These are phyloP conservation scores for Acheta domesticus DNA, from an alignment of 2,888 invertebrate species.

Conservation along the genomic window DNA sequence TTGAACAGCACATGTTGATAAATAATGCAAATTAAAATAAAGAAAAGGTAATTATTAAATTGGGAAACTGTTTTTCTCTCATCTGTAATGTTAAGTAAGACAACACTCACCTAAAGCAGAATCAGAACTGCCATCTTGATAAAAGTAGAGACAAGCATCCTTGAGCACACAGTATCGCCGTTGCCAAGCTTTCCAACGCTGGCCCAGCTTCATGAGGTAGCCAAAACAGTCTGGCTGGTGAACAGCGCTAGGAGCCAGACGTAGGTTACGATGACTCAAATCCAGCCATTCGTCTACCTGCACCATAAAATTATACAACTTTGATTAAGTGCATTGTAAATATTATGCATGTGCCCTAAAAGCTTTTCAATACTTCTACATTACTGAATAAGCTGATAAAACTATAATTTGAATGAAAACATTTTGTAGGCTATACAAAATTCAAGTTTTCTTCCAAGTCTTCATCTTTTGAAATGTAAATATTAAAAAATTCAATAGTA, in stretches of 20 bases:
- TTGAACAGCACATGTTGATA: too few relatives aligned
- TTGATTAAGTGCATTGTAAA: neutral
- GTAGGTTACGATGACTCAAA: slow-evolving; percentile 60
- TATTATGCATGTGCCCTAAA: neutral
- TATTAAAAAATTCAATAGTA: too few relatives aligned
- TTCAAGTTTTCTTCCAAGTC: too few relatives aligned
- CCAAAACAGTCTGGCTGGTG: slow-evolving; percentile 87
- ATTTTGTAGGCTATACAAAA: too few relatives aligned
- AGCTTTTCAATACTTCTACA: neutral
- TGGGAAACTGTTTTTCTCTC: too few relatives aligned
- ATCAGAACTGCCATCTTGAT: slow-evolving; percentile 81
- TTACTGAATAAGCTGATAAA: neutral
- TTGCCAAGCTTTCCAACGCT: slow-evolving; percentile 81
- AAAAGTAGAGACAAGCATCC: slow-evolving; percentile 92
- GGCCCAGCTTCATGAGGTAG: slow-evolving; percentile 82
- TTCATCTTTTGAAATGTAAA: too few relatives aligned
- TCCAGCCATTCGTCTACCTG: slow-evolving; percentile 40
- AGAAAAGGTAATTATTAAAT: too few relatives aligned
- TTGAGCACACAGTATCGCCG: slow-evolving; percentile 91
- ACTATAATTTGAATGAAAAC: neutral
- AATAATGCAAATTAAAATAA: too few relatives aligned
- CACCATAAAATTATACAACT: neutral
- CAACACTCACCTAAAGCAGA: slow-evolving; percentile 75
- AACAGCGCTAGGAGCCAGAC: slow-evolving; percentile 74
- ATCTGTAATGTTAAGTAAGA: too few relatives aligned